Evolutionary conservation across 2,888 invertebrate genomes (phyloP).

Genomic region (Bursaphelenchus okinawaensis): DNA sequence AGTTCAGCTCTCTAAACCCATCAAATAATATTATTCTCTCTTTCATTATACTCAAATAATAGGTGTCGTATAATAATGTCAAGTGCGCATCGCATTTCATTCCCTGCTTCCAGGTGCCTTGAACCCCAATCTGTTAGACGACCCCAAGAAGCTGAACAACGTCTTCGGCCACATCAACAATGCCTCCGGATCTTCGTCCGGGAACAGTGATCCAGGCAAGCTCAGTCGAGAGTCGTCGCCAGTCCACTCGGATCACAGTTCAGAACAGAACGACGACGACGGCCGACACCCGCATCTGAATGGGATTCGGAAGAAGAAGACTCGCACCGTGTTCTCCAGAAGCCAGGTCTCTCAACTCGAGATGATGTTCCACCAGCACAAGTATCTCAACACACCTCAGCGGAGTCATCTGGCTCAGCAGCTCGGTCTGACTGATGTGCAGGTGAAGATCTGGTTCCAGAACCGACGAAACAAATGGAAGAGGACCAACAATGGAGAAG

Average conservation of each 20-base stretch:
- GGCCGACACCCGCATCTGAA: background rate
- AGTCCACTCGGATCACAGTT: slow-evolving; percentile 4
- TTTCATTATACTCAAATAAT: background rate
- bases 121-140: background rate
- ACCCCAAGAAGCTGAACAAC: background rate
- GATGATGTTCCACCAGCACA: slow-evolving; percentile 41
- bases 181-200: slow-evolving; percentile 5
- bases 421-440: slow-evolving; percentile 50
- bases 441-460: slow-evolving; percentile 41
- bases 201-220: slow-evolving; percentile 6
- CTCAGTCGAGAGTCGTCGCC: slow-evolving; percentile 8
- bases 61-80: background rate
- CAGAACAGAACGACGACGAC: slow-evolving; percentile 9
- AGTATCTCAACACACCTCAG: slow-evolving; percentile 49
- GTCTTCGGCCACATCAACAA: background rate
- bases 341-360: slow-evolving; percentile 52
- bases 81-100: background rate
- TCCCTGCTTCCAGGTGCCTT: background rate
- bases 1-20: background rate
- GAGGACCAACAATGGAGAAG: slow-evolving; percentile 20
- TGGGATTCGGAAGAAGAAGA: slow-evolving; percentile 51
- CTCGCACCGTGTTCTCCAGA: slow-evolving; percentile 53
- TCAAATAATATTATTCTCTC: background rate
- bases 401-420: slow-evolving; percentile 42
- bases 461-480: slow-evolving; percentile 33